These are phyloP conservation scores for Eucriotettix oculatus DNA, from an alignment of 2,888 invertebrate species.

Conservation along the genomic window DNA sequence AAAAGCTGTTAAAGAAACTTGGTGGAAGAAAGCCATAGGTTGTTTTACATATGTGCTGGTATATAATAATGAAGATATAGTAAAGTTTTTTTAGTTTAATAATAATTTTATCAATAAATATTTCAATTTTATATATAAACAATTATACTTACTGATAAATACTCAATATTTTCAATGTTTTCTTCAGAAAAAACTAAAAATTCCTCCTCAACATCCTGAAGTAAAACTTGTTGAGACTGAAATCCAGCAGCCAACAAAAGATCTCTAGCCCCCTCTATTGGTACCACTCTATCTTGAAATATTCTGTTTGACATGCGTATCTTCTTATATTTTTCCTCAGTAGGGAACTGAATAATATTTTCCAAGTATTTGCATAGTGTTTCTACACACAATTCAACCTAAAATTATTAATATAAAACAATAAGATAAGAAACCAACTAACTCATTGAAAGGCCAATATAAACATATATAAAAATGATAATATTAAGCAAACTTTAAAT, in stretches of 20 bases:
- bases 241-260: constrained; percentile 76
- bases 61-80: too few species aligned
- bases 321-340: constrained; percentile 77
- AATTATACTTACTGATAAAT: constrained; percentile 30
- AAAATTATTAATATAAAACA: constrained; percentile 2
- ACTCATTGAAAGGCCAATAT: too few species aligned
- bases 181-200: constrained; percentile 48
- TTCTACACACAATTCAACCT: constrained; percentile 67
- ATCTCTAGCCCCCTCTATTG: constrained; percentile 64
- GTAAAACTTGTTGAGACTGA: constrained; percentile 34
- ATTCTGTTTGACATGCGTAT: constrained; percentile 73
- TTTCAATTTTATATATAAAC: neutral
- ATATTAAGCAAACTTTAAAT: too few species aligned
- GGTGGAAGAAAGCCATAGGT: too few species aligned
- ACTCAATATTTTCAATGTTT: constrained; percentile 36
- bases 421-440: too few species aligned
- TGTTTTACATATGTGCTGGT: too few species aligned
- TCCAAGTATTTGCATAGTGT: constrained; percentile 78
- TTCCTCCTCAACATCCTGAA: constrained; percentile 42
- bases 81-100: neutral
- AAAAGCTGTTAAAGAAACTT: too few species aligned
- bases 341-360: constrained; percentile 72
- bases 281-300: constrained; percentile 64
- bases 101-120: neutral
- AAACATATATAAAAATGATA: too few species aligned